Percentiles rank a stretch among this genome's conserved stretches.
phyloP scores from a whole-genome alignment of 2,888 invertebrate genomes.

The Maniola hyperantus region DNA sequence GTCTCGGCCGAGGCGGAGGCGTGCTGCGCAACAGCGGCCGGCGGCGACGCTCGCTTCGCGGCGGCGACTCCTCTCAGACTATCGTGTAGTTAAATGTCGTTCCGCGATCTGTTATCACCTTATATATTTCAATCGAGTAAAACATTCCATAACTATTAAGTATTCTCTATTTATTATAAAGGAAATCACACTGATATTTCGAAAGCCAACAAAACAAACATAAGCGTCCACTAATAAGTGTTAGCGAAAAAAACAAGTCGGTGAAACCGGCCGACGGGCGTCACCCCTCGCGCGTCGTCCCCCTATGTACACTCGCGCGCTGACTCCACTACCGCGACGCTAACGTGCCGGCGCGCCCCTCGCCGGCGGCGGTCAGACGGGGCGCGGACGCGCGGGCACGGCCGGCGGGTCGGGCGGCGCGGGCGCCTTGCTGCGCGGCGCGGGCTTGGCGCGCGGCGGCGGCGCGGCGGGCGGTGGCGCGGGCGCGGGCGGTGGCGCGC shows the following conservation, averaged over 20 bases:
- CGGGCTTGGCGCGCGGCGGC: constrained; percentile 65
- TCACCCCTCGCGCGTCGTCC: constrained; percentile 49
- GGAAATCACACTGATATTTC: constrained; percentile 79
- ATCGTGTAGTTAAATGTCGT: constrained; percentile 45
- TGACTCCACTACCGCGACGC: no score
- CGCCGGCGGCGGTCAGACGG: constrained; percentile 53
- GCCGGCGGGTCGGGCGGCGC: constrained; percentile 47
- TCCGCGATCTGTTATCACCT: constrained; percentile 43
- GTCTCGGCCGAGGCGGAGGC: constrained; percentile 37
- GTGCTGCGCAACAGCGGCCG: constrained; percentile 12
- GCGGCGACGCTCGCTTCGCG: constrained; percentile 28
- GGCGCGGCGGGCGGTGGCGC: constrained; percentile 66
- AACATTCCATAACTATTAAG: constrained; percentile 75
- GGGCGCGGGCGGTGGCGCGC: constrained; percentile 51
- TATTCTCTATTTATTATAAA: constrained; percentile 62
- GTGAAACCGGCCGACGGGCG: constrained; percentile 54
- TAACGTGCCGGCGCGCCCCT: constrained; percentile 26
- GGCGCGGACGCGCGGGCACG: constrained; percentile 42
- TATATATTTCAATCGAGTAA: constrained; percentile 61
- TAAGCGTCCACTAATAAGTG: constrained; percentile 75
- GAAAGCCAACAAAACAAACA: constrained; percentile 79
- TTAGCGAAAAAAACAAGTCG: constrained; percentile 67
- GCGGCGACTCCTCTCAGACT: constrained; percentile 47
- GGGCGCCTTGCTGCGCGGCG: constrained; percentile 41
- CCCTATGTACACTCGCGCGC: constrained; percentile 49